Evolutionary conservation across 2,113 vertebrate genomes (phyloP).

Genomic region (Elanoides forficatus): DNA sequence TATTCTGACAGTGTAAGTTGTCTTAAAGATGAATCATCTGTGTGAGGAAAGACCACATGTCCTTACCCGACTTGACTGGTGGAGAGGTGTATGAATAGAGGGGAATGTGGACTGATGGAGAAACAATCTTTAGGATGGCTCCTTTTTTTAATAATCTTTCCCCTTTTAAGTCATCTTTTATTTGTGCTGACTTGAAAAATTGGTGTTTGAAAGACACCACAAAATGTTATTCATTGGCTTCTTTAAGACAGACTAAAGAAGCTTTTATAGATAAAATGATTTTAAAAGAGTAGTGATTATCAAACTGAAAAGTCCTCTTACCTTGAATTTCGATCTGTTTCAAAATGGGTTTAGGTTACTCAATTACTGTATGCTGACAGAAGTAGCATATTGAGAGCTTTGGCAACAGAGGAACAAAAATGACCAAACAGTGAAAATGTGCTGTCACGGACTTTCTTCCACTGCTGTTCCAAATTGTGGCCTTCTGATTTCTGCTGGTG

Average conservation of each 20-base stretch:
- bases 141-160: neutral
- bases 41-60: neutral
- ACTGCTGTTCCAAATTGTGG: neutral
- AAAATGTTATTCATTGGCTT: neutral
- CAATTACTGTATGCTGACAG: neutral
- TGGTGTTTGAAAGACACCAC: neutral
- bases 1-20: neutral
- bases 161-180: neutral
- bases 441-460: neutral
- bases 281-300: neutral
- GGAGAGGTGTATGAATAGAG: neutral
- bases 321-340: neutral
- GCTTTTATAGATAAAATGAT: neutral
- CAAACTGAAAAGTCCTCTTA: neutral
- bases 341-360: neutral
- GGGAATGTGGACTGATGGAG: neutral
- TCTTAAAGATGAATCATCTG: neutral
- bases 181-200: neutral
- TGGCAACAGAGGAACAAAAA: neutral
- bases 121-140: neutral
- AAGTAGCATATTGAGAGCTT: neutral
- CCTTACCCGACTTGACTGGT: neutral
- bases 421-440: neutral
- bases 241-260: neutral
- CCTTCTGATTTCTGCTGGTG: neutral